Conservation (phyloP, 2,113 vertebrate genomes). For the Oryzias woworae region DNA sequence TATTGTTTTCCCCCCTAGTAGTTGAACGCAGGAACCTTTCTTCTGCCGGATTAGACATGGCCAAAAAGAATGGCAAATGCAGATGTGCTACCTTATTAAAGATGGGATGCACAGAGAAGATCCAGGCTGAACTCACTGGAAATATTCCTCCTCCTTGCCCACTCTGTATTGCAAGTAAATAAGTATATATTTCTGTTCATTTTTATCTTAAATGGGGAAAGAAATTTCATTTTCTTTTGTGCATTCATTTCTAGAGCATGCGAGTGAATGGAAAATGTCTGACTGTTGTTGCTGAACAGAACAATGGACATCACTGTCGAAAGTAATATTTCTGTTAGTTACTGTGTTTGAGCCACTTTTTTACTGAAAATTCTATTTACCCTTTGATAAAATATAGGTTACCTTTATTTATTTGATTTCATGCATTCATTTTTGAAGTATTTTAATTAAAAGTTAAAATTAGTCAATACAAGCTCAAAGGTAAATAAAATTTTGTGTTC, state of each 20-base stretch:
- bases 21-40: conserved; percentile 70
- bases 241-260: conserved; percentile 16
- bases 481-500: too few relatives aligned
- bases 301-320: conserved; percentile 11
- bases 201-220: conserved; percentile 31
- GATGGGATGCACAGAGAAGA: conserved; percentile 43
- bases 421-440: too few relatives aligned
- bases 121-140: conserved; percentile 27
- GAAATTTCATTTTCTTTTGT: conserved; percentile 36
- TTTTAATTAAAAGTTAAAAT: too few relatives aligned
- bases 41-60: conserved; percentile 75
- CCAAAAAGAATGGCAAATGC: conserved; percentile 79
- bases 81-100: conserved; percentile 66
- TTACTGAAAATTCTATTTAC: neutral
- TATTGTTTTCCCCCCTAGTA: conserved; percentile 77
- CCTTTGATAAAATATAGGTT: too few relatives aligned
- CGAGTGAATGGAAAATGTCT: conserved; percentile 32
- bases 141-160: conserved; percentile 31
- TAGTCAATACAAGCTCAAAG: too few relatives aligned
- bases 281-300: conserved; percentile 34
- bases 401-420: too few relatives aligned
- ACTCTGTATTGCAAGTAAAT: conserved; percentile 38
- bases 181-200: conserved; percentile 11
- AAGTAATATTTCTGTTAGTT: neutral
- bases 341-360: neutral